Evolutionary conservation across 2,888 invertebrate genomes (phyloP), one percentile per base, ranked within the genome.

Genomic region (Amblyjoppa fuscipennis): DNA sequence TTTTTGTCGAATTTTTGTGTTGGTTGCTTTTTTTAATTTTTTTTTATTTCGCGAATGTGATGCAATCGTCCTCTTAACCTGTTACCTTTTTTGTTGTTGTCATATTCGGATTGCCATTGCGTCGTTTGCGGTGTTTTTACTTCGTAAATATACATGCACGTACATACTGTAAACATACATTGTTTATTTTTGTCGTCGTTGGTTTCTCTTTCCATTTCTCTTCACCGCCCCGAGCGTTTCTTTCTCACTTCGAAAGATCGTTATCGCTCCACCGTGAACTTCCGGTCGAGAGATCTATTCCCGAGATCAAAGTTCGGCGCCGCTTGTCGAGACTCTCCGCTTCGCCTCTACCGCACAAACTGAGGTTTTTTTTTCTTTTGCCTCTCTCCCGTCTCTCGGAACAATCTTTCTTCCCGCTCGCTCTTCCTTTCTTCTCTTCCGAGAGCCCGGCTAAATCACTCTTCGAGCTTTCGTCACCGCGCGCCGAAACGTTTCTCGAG

Each of bases 281-380:
- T 86, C 85, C 85, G 85, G 85, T 81, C 70, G 68, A 25, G 49
- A 83, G 69, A 83, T 86, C 83, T 77, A 77, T 41, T 49, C 77
- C 41, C 69, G 73, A 86, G 83, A 86, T 86, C 83, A 80, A 86
- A 86, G 80, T 81, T 81, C 69, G 85, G 77, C 85, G 85, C 83
- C 83, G 61, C 80, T 16, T 49, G 28, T 38, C 45, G 25, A 49
- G 66, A 56, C 51, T 76, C 45, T 64, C 45, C 16, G 34, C 64
- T 51, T 34, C 51, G 34, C 73, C 74, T 53, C 20, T 51, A 53
- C 74, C 49, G 49, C 83, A 74, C 69, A 38, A 69, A 78, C 68
- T 25, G 9, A 49, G 45, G 1, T 49, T 49, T 49, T 64, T 61
- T 64, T 64, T 64, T 64, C 11, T 31, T 61, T 25, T n/a, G 31